phyloP scores from a whole-genome alignment of 1,140 invertebrate genomes.

The Cotesia glomerata region DNA sequence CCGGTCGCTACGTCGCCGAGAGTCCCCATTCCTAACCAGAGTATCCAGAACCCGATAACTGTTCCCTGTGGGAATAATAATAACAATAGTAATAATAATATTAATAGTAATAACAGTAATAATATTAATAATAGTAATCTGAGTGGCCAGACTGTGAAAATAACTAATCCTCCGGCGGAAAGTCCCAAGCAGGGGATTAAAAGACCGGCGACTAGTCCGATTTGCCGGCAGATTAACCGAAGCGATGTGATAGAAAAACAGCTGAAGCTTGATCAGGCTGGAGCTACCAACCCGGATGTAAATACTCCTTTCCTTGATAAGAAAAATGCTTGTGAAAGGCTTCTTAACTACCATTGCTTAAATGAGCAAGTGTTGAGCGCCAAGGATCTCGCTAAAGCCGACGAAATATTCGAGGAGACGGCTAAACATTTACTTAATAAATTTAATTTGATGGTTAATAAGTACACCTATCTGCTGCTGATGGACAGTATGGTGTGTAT shows the following conservation, averaged over 20 bases:
- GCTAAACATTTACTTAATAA: conserved; percentile 77
- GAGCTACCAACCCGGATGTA: conserved; percentile 78
- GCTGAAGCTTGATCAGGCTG: conserved; percentile 78
- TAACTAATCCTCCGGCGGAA: not conserved
- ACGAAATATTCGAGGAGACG: conserved; percentile 78
- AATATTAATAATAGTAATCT: no score
- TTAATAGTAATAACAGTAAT: not conserved
- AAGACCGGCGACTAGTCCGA: conserved; percentile 54
- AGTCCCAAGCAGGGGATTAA: conserved; percentile 56
- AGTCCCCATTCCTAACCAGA: conserved; percentile 44
- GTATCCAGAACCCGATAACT: conserved; percentile 27
- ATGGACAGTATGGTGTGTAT: conserved; percentile 82
- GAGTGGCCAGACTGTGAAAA: no score
- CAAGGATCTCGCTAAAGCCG: conserved; percentile 76
- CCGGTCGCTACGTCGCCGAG: conserved; percentile 53
- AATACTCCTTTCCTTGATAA: conserved; percentile 76
- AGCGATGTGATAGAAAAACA: conserved; percentile 73
- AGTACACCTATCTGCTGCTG: conserved; percentile 79
- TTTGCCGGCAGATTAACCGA: conserved; percentile 54
- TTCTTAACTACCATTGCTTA: conserved; percentile 84
- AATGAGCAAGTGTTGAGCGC: conserved; percentile 72
- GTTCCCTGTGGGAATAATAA: conserved; percentile 11
- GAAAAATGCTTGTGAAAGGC: conserved; percentile 78
- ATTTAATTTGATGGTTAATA: conserved; percentile 77
- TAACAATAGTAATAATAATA: conserved; percentile 37